phyloP scores from a whole-genome alignment of 2,888 invertebrate genomes.

The Drosophila maculinotata region DNA sequence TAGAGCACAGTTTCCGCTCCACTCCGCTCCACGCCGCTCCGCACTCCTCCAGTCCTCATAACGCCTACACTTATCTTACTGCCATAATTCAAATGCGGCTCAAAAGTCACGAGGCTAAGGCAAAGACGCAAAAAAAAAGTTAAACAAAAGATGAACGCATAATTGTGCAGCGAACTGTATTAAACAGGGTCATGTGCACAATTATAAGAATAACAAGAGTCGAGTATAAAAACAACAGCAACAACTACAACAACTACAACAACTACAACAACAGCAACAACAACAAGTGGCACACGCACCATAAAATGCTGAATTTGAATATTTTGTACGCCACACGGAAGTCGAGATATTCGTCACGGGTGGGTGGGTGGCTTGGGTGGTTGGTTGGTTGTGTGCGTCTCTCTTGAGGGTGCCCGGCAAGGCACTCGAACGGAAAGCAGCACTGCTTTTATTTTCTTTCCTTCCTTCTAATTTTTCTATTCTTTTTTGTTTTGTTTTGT shows the following conservation, averaged over 20 bases:
- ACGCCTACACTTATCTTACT: neutral
- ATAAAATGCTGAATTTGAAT: conserved; percentile 40
- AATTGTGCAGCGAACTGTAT: conserved; percentile 77
- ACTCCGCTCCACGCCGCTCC: too few relatives aligned
- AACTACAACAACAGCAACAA: conserved; percentile 18
- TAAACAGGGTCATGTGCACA: conserved; percentile 80
- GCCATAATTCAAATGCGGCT: conserved; percentile 40
- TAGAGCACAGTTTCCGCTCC: neutral
- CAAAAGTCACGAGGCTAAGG: conserved; percentile 48
- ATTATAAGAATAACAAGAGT: conserved; percentile 71
- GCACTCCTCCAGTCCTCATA: too few relatives aligned
- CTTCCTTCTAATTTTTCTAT: conserved; percentile 14
- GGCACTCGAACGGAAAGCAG: conserved; percentile 67
- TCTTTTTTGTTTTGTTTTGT: conserved; percentile 2
- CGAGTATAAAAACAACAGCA: conserved; percentile 15
- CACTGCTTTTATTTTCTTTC: conserved; percentile 41
- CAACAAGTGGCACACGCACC: conserved; percentile 30
- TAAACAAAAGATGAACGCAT: conserved; percentile 50
- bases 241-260: conserved; percentile 15
- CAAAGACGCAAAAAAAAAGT: conserved; percentile 13
- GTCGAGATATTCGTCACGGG: conserved; percentile 66
- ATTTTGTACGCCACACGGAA: conserved; percentile 53
- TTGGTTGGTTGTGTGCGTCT: conserved; percentile 63
- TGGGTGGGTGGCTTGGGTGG: conserved; percentile 64
- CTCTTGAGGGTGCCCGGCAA: conserved; percentile 49